Conservation (phyloP, 2,113 vertebrate genomes). For the Thymallus thymallus region DNA sequence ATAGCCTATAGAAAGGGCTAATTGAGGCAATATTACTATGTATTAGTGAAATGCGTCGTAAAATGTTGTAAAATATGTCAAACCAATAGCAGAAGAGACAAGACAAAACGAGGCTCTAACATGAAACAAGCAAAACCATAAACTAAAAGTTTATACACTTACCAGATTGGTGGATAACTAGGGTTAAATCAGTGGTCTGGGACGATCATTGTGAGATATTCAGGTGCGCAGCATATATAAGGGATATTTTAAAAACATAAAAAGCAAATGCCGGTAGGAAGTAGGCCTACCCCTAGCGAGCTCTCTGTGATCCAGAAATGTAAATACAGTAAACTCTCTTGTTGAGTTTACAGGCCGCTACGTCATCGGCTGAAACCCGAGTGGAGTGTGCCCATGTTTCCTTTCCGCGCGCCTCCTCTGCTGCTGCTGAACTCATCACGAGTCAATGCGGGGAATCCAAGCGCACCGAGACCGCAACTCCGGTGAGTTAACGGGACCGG, state of each 20-base stretch:
- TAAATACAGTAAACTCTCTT: conserved; percentile 47
- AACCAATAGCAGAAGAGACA: not conserved
- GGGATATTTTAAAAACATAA: conserved; percentile 2
- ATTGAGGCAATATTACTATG: no score
- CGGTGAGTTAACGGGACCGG: not conserved
- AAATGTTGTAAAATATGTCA: not conserved
- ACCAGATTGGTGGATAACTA: conserved; percentile 61
- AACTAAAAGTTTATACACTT: conserved; percentile 47
- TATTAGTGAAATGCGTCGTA: no score
- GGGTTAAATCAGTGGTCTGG: conserved; percentile 48
- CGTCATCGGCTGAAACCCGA: conserved; percentile 65
- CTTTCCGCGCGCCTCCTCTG: not conserved
- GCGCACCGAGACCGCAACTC: not conserved
- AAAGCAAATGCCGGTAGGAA: conserved; percentile 56
- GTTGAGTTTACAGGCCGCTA: conserved; percentile 54
- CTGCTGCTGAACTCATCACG: not conserved
- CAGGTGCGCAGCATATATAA: conserved; percentile 12
- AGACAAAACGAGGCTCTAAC: not conserved
- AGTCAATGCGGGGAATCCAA: conserved; percentile 20
- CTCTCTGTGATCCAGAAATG: conserved; percentile 21
- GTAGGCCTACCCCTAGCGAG: conserved; percentile 19
- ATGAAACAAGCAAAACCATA: not conserved
- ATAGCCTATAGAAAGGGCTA: no score
- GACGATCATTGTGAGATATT: conserved; percentile 35
- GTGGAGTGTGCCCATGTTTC: not conserved